Evolutionary conservation across 2,113 vertebrate species (phyloP), one percentile per base, ranked within the genome.

Genomic region (Plecotus auritus): DNA sequence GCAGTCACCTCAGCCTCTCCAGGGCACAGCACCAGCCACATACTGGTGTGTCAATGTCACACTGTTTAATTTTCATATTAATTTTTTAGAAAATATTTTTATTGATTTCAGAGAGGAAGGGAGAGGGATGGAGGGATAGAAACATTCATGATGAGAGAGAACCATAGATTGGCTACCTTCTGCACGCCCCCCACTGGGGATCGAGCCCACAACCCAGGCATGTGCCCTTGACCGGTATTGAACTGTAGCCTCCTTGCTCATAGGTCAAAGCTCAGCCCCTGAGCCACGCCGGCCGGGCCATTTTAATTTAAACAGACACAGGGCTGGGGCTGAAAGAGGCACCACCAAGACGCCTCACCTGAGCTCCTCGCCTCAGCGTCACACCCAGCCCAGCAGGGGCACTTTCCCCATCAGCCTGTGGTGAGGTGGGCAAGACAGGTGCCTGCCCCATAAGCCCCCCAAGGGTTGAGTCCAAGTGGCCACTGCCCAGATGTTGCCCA

Each of bases 1-100:
- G 11, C 4, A 4, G 40, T n/a, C 42, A 23, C 22, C 9, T 56
- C 59, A 16, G 4, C 1, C 16, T 67, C 56, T 85, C 23, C 4
- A 3, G 12, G 5, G 0, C 18, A 9, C 2, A 26, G 49, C 40
- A 67, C 20, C 22, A 73, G 26, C 20, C 74, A 14, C 2, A 0
- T 1, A 23, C 28, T 32, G 20, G 26, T 42, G 45, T 42, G 20
- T 56, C 30, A 16, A 5, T 18, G 40, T 28, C 26, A 32, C 35
- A 22, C 1, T 14, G 18, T 26, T 61, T 74, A 13, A 54, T 40
- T n/a, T 77, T 54, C 40, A 32, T 66, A 77, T 64, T 30, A 45
- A 59, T 20, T 64, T 47, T 61, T 59, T 28, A 4, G n/a, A n/a
- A 20, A 20, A 54, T 20, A 54, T 54, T 54, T 54, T 20, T 54